These are phyloP conservation scores for Deroplatys truncata DNA, from an alignment of 2,888 invertebrate genomes.

Conservation along the genomic window DNA sequence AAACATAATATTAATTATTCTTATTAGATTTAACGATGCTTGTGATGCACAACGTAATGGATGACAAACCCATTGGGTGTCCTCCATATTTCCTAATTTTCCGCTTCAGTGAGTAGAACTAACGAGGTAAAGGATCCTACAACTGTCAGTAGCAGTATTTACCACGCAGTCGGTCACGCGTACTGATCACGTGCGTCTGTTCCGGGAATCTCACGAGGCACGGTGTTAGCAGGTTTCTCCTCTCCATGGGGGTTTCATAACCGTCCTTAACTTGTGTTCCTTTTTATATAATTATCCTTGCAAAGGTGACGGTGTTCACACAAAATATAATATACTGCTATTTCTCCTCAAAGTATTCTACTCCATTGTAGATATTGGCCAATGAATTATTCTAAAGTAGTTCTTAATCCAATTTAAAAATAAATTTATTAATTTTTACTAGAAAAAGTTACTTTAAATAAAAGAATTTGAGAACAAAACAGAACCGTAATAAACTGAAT, in stretches of 20 bases:
- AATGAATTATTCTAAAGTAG: no score
- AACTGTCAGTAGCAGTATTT: neutral
- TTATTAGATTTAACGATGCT: neutral
- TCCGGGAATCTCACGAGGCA: neutral
- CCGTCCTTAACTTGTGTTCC: no score
- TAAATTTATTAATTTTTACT: no score
- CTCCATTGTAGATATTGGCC: no score
- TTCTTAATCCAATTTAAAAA: no score
- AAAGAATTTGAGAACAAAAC: no score
- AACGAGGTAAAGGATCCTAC: neutral
- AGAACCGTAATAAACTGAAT: no score
- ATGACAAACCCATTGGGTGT: neutral
- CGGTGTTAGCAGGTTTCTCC: neutral
- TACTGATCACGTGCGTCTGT: neutral
- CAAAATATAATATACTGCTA: no score
- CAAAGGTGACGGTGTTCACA: neutral
- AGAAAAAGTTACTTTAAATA: no score
- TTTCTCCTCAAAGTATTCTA: no score
- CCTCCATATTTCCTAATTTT: neutral
- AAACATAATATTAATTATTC: neutral
- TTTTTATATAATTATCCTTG: no score
- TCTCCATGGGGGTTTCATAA: neutral
- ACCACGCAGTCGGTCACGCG: neutral
- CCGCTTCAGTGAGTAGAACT: neutral
- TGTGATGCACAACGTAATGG: neutral